These are phyloP conservation scores for Sardinella longiceps DNA, from an alignment of 2,797 vertebrate species.

Conservation along the genomic window DNA sequence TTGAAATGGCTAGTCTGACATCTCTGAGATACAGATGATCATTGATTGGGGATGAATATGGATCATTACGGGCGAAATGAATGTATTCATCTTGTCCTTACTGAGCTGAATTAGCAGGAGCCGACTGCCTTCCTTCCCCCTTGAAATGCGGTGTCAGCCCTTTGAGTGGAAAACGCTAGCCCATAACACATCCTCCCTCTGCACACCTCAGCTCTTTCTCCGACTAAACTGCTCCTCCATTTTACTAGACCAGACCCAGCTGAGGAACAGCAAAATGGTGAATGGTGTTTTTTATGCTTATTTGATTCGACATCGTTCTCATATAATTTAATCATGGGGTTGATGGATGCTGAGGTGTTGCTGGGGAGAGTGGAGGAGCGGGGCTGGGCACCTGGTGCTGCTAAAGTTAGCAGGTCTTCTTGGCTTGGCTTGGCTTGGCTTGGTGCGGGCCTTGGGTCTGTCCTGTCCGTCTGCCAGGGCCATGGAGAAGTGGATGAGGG, in stretches of 20 bases:
- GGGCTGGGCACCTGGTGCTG: background rate
- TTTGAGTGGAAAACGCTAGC: background rate
- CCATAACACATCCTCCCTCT: background rate
- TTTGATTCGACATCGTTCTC: background rate
- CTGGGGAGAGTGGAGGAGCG: background rate
- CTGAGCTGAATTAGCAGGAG: conserved; percentile 3
- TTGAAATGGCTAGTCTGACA: background rate
- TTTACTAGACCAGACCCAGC: background rate
- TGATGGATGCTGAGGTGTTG: background rate
- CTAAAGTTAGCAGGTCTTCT: background rate
- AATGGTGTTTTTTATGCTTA: background rate
- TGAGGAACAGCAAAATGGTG: background rate
- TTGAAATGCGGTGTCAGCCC: background rate
- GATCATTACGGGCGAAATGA: conserved; percentile 18
- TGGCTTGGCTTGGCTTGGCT: too few species aligned
- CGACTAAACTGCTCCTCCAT: background rate
- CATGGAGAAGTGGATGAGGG: conserved; percentile 1
- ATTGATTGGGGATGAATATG: conserved; percentile 4
- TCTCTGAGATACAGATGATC: background rate
- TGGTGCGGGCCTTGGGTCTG: background rate
- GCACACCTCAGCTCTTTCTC: conserved; percentile 16
- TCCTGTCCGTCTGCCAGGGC: background rate
- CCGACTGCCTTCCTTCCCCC: background rate
- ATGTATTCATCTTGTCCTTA: conserved; percentile 20
- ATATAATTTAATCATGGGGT: background rate